Percentiles rank a stretch among this genome's conserved stretches.
These are phyloP conservation scores for Drosophila borealis DNA, from an alignment of 2,888 invertebrate species.

Conservation along the genomic window DNA sequence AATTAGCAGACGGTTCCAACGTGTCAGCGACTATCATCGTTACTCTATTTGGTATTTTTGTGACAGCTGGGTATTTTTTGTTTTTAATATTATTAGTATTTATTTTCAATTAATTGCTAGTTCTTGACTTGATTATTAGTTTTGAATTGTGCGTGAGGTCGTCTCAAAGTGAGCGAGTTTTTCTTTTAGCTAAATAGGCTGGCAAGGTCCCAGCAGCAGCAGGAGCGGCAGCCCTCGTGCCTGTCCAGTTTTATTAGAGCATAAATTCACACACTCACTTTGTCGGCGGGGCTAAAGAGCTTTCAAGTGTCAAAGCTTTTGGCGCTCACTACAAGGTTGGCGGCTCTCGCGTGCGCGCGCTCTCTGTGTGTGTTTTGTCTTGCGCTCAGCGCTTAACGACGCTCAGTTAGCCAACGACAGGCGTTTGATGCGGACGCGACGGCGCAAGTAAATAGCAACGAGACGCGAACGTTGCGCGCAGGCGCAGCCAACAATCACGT, in stretches of 20 bases:
- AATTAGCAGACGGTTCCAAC: conserved; percentile 53
- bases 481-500: conserved; percentile 59
- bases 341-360: conserved; percentile 1
- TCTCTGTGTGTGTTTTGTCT: conserved; percentile 55
- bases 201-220: conserved; percentile 61
- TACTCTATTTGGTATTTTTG: conserved; percentile 10
- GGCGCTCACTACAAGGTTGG: conserved; percentile 18
- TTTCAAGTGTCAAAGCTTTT: conserved; percentile 51
- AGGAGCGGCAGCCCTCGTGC: conserved; percentile 52
- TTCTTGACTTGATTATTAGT: conserved; percentile 52
- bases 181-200: conserved; percentile 30
- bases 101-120: conserved; percentile 34
- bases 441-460: conserved; percentile 35
- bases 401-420: conserved; percentile 75
- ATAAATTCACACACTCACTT: conserved; percentile 68
- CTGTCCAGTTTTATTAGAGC: conserved; percentile 46
- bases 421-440: conserved; percentile 75
- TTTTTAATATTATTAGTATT: conserved; percentile 11
- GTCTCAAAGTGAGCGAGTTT: conserved; percentile 70
- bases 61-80: conserved; percentile 21
- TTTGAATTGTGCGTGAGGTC: conserved; percentile 62
- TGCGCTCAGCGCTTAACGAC: conserved; percentile 40
- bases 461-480: conserved; percentile 55
- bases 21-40: conserved; percentile 33
- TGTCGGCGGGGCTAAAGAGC: conserved; percentile 55